Evolutionary conservation across 2,888 invertebrate genomes (phyloP), one percentile per base, ranked within the genome.

Genomic region (Oligia strigilis): DNA sequence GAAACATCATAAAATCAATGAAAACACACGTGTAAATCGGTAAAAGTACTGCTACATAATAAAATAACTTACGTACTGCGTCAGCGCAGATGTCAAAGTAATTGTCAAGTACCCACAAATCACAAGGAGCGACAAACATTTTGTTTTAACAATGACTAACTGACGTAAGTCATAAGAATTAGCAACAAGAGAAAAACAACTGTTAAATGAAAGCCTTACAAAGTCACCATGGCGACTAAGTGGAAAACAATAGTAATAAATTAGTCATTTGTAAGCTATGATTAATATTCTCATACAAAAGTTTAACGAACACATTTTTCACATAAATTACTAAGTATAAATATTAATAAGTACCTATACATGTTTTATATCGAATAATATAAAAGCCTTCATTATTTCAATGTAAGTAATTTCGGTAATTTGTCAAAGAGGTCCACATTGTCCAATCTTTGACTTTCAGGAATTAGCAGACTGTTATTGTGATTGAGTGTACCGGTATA

Each of bases 251-350:
- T 46, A 5, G 11, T 36, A 52, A 17, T 43, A 23, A 65, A 23
- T 77, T 75, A 66, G 4, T 70, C 19, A 67, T 72, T 52, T 75
- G 52, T 36, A 46, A 40, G 9, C 9, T 36, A 72, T 71, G 60
- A 81, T 76, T 69, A 72, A 75, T 84, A n/a, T 82, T 60, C 36
- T 85, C 40, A 62, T 72, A 72, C 40, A 81, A 49, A 60, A n/a
- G 46, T 71, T 64, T 9, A 52, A 52, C 3, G 69, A 58, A 80
- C 73, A 78, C 40, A 19, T 71, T 67, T 67, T 77, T 60, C 52
- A 62, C 14, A 72, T 73, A n/a, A 36, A 60, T 49, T 49, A 49
- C 13, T 70, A 29, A 17, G n/a, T 69, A 29, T 13, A 13, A 46
- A 49, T 2, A 17, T 14, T 5, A 60, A 13, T 29, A 60, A 13